Evolutionary conservation across 2,888 invertebrate species (phyloP).

Genomic region (Beris chalybata): DNA sequence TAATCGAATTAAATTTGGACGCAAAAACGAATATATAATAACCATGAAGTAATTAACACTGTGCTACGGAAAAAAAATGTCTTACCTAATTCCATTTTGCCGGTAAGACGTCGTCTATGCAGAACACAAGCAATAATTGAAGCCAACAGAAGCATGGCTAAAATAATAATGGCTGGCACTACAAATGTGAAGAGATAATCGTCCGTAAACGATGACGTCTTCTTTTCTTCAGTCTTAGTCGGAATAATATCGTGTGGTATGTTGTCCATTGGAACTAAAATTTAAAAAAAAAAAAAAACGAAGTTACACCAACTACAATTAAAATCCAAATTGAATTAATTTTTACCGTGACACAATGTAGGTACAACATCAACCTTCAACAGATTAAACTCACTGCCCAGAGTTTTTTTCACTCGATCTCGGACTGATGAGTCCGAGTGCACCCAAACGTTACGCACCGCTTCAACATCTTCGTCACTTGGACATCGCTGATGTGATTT

Average conservation of each 20-base stretch:
- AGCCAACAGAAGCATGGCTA: constrained; percentile 84
- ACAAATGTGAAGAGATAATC: constrained; percentile 81
- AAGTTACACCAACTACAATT: no score
- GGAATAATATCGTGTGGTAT: constrained; percentile 48
- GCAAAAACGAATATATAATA: no score
- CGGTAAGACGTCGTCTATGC: constrained; percentile 80
- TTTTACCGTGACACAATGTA: constrained; percentile 57
- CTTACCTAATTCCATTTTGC: constrained; percentile 76
- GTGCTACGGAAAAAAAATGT: background rate
- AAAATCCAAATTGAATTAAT: background rate
- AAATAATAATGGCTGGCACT: constrained; percentile 85
- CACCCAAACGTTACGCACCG: constrained; percentile 71
- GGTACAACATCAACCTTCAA: constrained; percentile 58
- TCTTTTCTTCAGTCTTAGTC: constrained; percentile 49
- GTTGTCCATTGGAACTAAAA: constrained; percentile 46
- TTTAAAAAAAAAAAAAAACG: constrained; percentile 7
- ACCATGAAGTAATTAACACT: no score
- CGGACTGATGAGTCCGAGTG: constrained; percentile 64
- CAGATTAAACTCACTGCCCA: constrained; percentile 68
- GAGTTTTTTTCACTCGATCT: constrained; percentile 60
- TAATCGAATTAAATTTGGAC: no score
- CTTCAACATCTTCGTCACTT: constrained; percentile 68
- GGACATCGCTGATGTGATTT: constrained; percentile 65
- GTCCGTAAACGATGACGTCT: constrained; percentile 59
- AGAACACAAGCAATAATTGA: constrained; percentile 85